These are phyloP conservation scores for Leucophenga maculata DNA, from an alignment of 2,888 invertebrate species.

Conservation along the genomic window DNA sequence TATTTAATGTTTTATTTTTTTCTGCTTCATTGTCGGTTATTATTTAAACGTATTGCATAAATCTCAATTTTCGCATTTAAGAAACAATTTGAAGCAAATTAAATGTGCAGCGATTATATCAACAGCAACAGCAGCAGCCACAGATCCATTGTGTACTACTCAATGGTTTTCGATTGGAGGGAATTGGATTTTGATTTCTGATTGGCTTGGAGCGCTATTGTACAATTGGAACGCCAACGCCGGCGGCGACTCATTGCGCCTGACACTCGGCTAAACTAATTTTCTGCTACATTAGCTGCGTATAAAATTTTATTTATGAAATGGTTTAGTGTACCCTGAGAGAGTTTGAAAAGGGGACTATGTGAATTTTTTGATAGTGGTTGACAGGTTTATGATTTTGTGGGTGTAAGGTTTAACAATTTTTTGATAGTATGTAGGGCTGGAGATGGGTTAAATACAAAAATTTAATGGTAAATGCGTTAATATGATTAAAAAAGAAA, in stretches of 20 bases:
- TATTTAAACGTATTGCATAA: constrained; percentile 50
- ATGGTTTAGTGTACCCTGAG: too few species aligned
- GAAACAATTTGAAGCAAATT: constrained; percentile 64
- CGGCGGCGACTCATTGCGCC: constrained; percentile 48
- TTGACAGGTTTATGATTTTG: too few species aligned
- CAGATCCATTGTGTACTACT: constrained; percentile 21
- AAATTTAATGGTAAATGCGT: too few species aligned
- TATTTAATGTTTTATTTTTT: neutral
- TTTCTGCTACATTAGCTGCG: constrained; percentile 59
- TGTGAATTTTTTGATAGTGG: too few species aligned
- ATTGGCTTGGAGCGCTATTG: neutral
- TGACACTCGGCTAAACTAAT: constrained; percentile 65
- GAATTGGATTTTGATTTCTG: neutral
- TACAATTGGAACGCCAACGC: neutral
- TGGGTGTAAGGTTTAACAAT: too few species aligned
- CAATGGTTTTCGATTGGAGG: constrained; percentile 14
- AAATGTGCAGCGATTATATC: constrained; percentile 44
- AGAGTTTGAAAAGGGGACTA: too few species aligned
- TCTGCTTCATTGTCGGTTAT: constrained; percentile 26
- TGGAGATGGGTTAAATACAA: too few species aligned
- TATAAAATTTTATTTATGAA: too few species aligned
- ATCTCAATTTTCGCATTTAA: constrained; percentile 65
- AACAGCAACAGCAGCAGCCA: constrained; percentile 6
- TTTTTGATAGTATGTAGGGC: too few species aligned
- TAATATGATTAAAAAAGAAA: too few species aligned